These are phyloP conservation scores for Aix galericulata DNA, from an alignment of 2,113 vertebrate species.

Conservation along the genomic window DNA sequence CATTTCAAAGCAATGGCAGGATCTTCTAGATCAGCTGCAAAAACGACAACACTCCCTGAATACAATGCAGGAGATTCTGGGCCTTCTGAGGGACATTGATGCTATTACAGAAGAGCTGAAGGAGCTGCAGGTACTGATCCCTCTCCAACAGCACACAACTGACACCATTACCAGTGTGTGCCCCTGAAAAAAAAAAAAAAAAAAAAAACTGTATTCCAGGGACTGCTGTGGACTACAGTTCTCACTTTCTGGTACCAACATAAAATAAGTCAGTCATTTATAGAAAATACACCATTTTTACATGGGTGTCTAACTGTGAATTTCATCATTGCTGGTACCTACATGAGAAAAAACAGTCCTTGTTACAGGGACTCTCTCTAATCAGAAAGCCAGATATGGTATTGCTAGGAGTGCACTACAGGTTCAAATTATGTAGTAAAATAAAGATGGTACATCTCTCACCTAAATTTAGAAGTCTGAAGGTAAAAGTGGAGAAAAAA, in stretches of 20 bases:
- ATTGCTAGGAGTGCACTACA: neutral
- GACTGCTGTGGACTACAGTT: neutral
- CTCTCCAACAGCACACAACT: neutral
- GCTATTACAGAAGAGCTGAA: constrained; percentile 80
- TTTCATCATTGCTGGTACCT: neutral
- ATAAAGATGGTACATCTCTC: neutral
- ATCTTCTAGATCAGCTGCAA: constrained; percentile 80
- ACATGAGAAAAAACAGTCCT: neutral
- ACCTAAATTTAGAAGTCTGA: neutral
- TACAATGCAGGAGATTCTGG: constrained; percentile 71
- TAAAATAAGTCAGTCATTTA: neutral
- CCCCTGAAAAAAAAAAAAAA: neutral
- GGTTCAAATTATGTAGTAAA: neutral
- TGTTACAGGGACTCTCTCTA: neutral
- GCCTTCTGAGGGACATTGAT: constrained; percentile 81
- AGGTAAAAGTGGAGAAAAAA: neutral
- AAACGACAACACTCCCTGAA: constrained; percentile 69
- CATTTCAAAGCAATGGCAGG: constrained; percentile 81
- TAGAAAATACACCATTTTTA: neutral
- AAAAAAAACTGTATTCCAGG: neutral
- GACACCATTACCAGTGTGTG: neutral
- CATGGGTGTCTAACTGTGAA: neutral
- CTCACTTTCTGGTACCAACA: neutral
- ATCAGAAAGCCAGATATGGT: neutral
- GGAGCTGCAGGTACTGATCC: constrained; percentile 81